Conservation (phyloP, 2,888 invertebrate species). For the Ophion obscuratus region DNA sequence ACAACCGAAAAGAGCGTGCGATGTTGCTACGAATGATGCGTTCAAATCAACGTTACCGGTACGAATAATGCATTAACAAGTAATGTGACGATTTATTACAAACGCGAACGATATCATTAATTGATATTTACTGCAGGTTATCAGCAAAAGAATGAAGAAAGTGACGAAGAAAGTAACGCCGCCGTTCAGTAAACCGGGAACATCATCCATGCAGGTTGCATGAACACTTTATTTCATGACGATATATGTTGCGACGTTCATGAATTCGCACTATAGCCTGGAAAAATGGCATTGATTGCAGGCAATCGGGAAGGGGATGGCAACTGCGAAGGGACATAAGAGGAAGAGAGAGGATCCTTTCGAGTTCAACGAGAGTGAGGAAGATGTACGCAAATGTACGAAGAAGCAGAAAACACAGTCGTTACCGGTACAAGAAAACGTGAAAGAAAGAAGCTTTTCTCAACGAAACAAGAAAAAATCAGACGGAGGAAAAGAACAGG, state of each 20-base stretch:
- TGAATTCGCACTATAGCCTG: slow-evolving; percentile 16
- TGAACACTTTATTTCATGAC: slow-evolving; percentile 33
- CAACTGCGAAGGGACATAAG: too few relatives aligned
- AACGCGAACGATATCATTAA: neutral
- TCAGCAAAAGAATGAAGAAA: slow-evolving; percentile 33
- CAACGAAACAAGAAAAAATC: slow-evolving; percentile 4
- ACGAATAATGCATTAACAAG: too few relatives aligned
- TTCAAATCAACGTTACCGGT: neutral
- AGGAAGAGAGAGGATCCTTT: too few relatives aligned
- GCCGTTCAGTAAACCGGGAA: slow-evolving; percentile 7
- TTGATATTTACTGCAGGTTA: slow-evolving; percentile 35
- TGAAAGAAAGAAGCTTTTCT: slow-evolving; percentile 3
- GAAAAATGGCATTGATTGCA: too few relatives aligned
- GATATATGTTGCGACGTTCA: slow-evolving; percentile 25
- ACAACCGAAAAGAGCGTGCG: slow-evolving; percentile 15
- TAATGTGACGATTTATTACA: too few relatives aligned
- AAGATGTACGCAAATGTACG: neutral
- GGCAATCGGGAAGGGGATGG: too few relatives aligned
- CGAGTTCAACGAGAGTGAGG: too few relatives aligned
- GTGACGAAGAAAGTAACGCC: slow-evolving; percentile 27
- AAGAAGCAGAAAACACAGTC: slow-evolving; percentile 2
- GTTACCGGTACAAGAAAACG: neutral
- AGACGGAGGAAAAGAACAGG: neutral
- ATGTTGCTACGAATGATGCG: slow-evolving; percentile 6
- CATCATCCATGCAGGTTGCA: slow-evolving; percentile 24